These are phyloP conservation scores for Prosapia bicincta DNA, from an alignment of 2,888 invertebrate genomes.

Conservation along the genomic window DNA sequence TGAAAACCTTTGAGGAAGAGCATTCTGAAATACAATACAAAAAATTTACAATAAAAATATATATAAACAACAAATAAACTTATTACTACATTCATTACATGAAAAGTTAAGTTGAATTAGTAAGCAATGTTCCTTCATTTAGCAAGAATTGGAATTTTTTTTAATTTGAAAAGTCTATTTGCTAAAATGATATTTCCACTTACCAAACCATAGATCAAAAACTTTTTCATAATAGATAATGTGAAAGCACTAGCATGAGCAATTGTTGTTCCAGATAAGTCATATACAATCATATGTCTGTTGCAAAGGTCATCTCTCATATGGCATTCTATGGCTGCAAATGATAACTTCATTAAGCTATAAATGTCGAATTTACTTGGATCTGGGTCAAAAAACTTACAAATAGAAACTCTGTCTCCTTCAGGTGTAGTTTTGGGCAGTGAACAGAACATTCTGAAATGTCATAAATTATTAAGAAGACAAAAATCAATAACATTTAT, in stretches of 20 bases:
- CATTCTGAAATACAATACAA: slow-evolving; percentile 17
- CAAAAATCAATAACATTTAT: too few species aligned
- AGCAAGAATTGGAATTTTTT: too few species aligned
- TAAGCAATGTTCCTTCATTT: too few species aligned
- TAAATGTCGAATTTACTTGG: slow-evolving; percentile 31
- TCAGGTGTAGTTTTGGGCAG: slow-evolving; percentile 36
- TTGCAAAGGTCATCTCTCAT: slow-evolving; percentile 35
- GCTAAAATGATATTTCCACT: neutral
- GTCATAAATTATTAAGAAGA: too few species aligned
- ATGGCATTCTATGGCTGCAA: slow-evolving; percentile 32
- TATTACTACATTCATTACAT: too few species aligned
- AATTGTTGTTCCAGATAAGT: slow-evolving; percentile 32
- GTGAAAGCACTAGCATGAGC: slow-evolving; percentile 26
- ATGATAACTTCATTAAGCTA: slow-evolving; percentile 29
- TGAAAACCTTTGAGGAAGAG: slow-evolving; percentile 21
- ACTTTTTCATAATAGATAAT: slow-evolving; percentile 31
- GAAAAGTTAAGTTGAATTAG: too few species aligned
- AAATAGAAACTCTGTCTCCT: slow-evolving; percentile 37
- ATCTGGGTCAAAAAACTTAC: slow-evolving; percentile 33
- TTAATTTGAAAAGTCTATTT: too few species aligned
- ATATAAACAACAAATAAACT: neutral
- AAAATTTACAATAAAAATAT: too few species aligned
- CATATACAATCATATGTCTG: slow-evolving; percentile 35
- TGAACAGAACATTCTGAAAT: slow-evolving; percentile 37
- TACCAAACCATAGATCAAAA: slow-evolving; percentile 23